Conservation (phyloP, 2,797 vertebrate genomes). For the Acrocephalus scirpaceus region DNA sequence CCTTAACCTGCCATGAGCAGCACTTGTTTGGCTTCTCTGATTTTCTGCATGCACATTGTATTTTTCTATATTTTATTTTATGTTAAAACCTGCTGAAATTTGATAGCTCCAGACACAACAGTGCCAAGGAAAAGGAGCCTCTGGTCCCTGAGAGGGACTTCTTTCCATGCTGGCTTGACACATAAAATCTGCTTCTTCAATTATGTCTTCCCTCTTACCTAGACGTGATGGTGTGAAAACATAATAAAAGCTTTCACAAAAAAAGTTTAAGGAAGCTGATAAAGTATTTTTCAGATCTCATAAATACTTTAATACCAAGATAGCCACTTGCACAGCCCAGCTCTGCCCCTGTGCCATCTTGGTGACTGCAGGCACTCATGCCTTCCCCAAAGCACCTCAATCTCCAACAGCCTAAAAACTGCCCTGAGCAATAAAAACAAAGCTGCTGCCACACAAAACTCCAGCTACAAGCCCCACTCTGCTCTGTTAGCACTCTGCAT, state of each 20-base stretch:
- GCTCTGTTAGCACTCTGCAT: neutral
- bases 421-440: neutral
- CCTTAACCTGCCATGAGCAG: neutral
- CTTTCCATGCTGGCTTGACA: slow-evolving; percentile 8
- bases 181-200: slow-evolving; percentile 25
- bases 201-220: slow-evolving; percentile 18
- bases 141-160: neutral
- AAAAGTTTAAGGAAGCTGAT: neutral
- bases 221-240: neutral
- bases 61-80: neutral
- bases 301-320: neutral
- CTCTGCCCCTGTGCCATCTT: neutral
- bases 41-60: neutral
- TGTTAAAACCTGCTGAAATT: slow-evolving; percentile 14
- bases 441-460: neutral
- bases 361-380: accelerated
- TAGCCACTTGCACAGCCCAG: neutral
- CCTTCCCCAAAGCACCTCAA: neutral
- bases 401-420: neutral
- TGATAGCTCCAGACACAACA: neutral
- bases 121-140: slow-evolving; percentile 12
- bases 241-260: neutral
- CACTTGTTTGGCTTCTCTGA: neutral
- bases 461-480: neutral
- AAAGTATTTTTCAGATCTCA: neutral